Base-by-base conservation (phyloP, 2,113 vertebrate species). In the Limnothrissa miodon region DNA sequence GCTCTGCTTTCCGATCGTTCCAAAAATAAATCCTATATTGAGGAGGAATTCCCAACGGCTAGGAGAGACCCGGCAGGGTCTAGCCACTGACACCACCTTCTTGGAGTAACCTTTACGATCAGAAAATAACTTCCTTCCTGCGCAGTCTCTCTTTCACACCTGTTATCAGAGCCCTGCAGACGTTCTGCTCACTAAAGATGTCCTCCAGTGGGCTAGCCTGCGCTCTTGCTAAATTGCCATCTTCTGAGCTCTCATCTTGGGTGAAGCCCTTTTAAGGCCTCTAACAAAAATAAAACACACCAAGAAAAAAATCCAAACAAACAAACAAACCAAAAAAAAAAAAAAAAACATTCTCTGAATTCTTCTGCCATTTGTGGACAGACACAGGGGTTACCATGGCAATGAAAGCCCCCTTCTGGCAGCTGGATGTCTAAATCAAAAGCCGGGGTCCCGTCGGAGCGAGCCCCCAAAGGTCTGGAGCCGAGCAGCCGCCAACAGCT, bases 381-480 rank as follows among this genome's bases (percentile, higher is more conserved):
- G 39, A 45, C 36, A 11, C 56, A 33, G 59, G 39, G 78, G 80
- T 80, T 83, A 83, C 83, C 84, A 86, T n/a, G 87, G 84, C 85
- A 89, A 89, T 83, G 80, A 90, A 59, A 88, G 39, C 36, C 86
- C 80, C 84, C 85, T 36, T 81, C 79, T 66, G 79, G 87, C 36
- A 56, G 84, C 82, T 36, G 86, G 53, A 85, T 45, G 48, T 83
- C 86, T 88, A 87, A 78, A 91, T 89, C 85, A 90, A 87, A 85
- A 83, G 78, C 70, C 36, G 17, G n/a, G 48, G 25, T 51, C 10
- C 66, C 11, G 29, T 44, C 80, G 44, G 33, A 80, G 78, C 79
- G 36, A 42, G 46, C 81, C 80, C 78, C 44, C 23, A 74, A 5
- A 80, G 81, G 82, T 82, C 39, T 39, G 84, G 39, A 19, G 11